Conservation (phyloP, 1,140 invertebrate genomes). For the Calycopis cecrops region DNA sequence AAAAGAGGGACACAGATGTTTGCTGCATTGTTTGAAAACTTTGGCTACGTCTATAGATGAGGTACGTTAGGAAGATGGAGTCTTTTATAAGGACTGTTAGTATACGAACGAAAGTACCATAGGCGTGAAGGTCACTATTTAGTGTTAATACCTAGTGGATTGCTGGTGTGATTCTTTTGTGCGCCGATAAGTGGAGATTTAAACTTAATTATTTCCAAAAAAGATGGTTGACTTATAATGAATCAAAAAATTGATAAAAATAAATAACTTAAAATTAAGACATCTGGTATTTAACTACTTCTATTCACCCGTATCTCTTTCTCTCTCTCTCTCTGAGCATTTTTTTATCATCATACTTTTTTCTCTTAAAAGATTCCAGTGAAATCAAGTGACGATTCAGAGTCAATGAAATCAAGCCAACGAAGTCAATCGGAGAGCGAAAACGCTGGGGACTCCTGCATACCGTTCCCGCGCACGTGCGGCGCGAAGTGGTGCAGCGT, state of each 20-base stretch:
- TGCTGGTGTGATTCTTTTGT: conserved; percentile 10
- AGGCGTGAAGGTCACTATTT: too few relatives aligned
- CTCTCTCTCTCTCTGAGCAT: too few relatives aligned
- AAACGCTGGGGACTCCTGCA: conserved; percentile 82
- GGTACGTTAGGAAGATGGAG: conserved; percentile 30
- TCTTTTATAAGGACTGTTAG: background rate
- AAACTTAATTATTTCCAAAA: too few relatives aligned
- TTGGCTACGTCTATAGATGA: conserved; percentile 67
- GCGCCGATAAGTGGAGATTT: too few relatives aligned
- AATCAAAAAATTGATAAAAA: too few relatives aligned
- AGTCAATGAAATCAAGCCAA: conserved; percentile 66
- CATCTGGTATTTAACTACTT: too few relatives aligned
- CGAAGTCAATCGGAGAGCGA: conserved; percentile 63
- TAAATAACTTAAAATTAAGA: too few relatives aligned
- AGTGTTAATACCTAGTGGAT: background rate
- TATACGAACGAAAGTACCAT: too few relatives aligned
- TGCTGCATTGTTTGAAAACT: conserved; percentile 68
- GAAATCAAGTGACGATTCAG: conserved; percentile 63
- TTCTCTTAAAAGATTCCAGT: conserved; percentile 61
- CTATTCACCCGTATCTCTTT: too few relatives aligned
- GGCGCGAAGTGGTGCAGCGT: conserved; percentile 94
- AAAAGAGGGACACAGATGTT: conserved; percentile 61
- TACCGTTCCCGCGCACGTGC: conserved; percentile 95
- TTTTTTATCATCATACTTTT: conserved; percentile 6
- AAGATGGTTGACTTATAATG: too few relatives aligned